Evolutionary conservation across 2,888 invertebrate species (phyloP), one percentile per base, ranked within the genome.

Genomic region (Dimorphilus gyrociliatus): DNA sequence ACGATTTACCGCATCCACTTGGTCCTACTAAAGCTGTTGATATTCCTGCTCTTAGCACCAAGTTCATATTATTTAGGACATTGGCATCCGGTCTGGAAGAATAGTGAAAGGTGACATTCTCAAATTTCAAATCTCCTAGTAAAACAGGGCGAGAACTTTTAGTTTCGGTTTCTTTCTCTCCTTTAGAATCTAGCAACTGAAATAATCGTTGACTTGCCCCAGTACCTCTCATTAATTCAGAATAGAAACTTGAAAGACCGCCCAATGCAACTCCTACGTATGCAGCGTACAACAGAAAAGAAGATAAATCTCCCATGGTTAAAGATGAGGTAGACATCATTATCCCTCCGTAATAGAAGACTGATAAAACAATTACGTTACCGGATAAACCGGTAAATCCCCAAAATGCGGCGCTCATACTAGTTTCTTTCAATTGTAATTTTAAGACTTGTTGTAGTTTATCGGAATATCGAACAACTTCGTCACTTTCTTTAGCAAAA

Each of bases 201-300:
- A 85, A 90, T 16, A 94, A 67, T 31, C 90, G 71, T 1, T 76
- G 71, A 3, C 84, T 82, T 0, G 92, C 86, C 0, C 92, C 94
- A 3, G 94, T 63, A 0, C 86, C 88, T 40, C 80, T 81, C 65
- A 88, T 92, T 39, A 92, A 58, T 53, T 92, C 90, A 0, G 85
- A 77, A 56, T 90, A 94, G 61, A 90, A 90, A 44, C 76, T 78
- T 27, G 81, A 80, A n/a, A 92, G 57, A 17, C 65, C 85, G 27
- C 78, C 77, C 23, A 90, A 73, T 23, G 88, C 84, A 18, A 88
- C 72, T 8, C 85, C 86, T 12, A 86, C 81, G 50, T 88, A 90
- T 0, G 80, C 85, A 0, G 92, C 88, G 53, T 94, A 94, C 10
- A 94, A 63, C 8, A 94, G 69, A 63, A 94, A 94, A 0, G 92